These are phyloP conservation scores for Drosophila quasianomalipes DNA, from an alignment of 2,888 invertebrate genomes.

Conservation along the genomic window DNA sequence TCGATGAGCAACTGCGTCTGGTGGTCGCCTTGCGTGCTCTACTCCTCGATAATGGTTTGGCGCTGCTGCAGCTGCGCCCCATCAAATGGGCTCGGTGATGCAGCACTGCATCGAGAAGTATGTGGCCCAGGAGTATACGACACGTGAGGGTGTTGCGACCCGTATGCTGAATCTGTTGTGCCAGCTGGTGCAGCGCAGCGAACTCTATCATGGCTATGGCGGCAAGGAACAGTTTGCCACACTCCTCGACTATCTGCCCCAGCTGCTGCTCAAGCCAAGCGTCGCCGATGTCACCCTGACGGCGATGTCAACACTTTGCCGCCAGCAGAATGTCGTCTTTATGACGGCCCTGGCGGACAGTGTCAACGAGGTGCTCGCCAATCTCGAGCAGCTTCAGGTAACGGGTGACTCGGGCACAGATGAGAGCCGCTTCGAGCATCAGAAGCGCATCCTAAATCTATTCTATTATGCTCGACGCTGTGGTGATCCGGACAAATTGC, in stretches of 20 bases:
- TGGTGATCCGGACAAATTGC: neutral
- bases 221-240: conserved; percentile 84
- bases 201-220: conserved; percentile 81
- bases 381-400: conserved; percentile 78
- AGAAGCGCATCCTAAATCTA: conserved; percentile 87
- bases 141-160: conserved; percentile 79
- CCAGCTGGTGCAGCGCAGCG: conserved; percentile 85
- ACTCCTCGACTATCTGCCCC: conserved; percentile 87
- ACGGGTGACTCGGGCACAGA: conserved; percentile 74
- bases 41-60: conserved; percentile 68
- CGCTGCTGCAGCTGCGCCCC: conserved; percentile 60
- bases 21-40: conserved; percentile 72
- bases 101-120: conserved; percentile 71
- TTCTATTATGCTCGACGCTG: conserved; percentile 86
- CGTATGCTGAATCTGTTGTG: conserved; percentile 86
- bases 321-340: conserved; percentile 87
- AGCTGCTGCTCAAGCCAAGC: conserved; percentile 86
- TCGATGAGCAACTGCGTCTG: conserved; percentile 67
- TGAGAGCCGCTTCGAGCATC: conserved; percentile 83
- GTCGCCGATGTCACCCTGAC: conserved; percentile 87
- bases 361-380: conserved; percentile 85
- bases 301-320: conserved; percentile 87
- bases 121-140: conserved; percentile 68
- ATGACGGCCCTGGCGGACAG: conserved; percentile 86
- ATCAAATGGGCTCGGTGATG: conserved; percentile 76